phyloP scores from a whole-genome alignment of 2,888 invertebrate genomes.

The Fabriciana adippe region DNA sequence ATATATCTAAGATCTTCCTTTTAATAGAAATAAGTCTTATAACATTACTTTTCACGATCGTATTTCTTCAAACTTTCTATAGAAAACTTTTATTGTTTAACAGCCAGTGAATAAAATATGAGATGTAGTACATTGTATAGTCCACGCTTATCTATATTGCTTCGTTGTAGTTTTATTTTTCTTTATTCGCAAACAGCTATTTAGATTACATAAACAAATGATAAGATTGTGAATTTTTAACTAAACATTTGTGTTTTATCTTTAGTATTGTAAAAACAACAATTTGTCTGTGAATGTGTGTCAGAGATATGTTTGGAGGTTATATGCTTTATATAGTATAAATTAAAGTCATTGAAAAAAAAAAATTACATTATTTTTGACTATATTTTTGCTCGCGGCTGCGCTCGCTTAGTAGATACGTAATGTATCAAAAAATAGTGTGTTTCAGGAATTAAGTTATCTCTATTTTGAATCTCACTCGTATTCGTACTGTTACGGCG shows the following conservation, averaged over 20 bases:
- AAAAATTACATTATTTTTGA: neutral
- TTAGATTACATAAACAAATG: slow-evolving; percentile 40
- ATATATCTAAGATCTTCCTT: too few species aligned
- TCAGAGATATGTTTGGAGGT: slow-evolving; percentile 25
- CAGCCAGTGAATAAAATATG: slow-evolving; percentile 2
- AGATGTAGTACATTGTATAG: neutral
- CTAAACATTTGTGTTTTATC: slow-evolving; percentile 32
- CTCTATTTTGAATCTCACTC: too few species aligned
- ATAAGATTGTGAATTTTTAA: slow-evolving; percentile 40
- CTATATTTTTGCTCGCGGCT: neutral
- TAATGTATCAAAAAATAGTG: too few species aligned
- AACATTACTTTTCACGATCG: neutral
- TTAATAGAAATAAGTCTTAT: too few species aligned
- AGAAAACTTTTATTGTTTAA: neutral
- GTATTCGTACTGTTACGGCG: too few species aligned
- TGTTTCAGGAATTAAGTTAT: too few species aligned
- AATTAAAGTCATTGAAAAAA: neutral
- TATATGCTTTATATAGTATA: slow-evolving; percentile 4
- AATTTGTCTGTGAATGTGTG: slow-evolving; percentile 26
- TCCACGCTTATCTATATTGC: slow-evolving; percentile 26
- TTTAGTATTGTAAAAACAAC: slow-evolving; percentile 24
- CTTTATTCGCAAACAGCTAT: slow-evolving; percentile 42
- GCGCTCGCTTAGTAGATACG: too few species aligned
- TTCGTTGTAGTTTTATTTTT: slow-evolving; percentile 32
- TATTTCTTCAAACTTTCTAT: slow-evolving; percentile 4